A percentile compares a stretch with the other conserved stretches of the same genome.
These are phyloP conservation scores for Vireo griseus DNA, from an alignment of 2,797 vertebrate genomes.

Conservation along the genomic window DNA sequence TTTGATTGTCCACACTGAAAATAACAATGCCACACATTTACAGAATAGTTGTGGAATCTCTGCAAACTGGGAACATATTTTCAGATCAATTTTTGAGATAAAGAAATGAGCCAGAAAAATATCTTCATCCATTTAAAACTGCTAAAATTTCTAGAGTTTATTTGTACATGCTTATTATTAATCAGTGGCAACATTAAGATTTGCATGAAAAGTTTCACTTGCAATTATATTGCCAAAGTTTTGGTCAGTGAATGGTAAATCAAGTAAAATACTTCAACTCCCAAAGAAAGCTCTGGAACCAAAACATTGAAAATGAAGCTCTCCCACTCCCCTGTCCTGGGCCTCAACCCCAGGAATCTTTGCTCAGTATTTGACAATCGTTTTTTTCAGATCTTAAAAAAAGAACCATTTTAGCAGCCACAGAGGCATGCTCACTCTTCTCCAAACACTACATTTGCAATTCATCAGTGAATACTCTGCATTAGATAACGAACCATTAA, in stretches of 20 bases:
- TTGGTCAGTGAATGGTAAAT: not conserved
- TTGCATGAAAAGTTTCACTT: not conserved
- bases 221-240: not conserved
- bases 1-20: accelerated
- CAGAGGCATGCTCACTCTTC: not conserved
- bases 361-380: not conserved
- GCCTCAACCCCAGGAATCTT: conserved; percentile 1
- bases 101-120: not conserved
- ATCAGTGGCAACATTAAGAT: not conserved
- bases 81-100: not conserved
- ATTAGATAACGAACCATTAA: conserved; percentile 63
- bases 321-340: not conserved
- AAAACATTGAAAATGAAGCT: not conserved
- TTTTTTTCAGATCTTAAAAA: not conserved
- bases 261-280: not conserved
- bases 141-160: not conserved
- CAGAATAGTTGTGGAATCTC: not conserved
- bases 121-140: not conserved
- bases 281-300: not conserved
- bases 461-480: conserved; percentile 20
- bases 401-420: not conserved
- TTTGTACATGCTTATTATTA: not conserved
- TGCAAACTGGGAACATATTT: not conserved
- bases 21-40: not conserved
- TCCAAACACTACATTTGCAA: conserved; percentile 1